phyloP scores from a whole-genome alignment of 1,140 invertebrate genomes.

The Cephus cinctus region DNA sequence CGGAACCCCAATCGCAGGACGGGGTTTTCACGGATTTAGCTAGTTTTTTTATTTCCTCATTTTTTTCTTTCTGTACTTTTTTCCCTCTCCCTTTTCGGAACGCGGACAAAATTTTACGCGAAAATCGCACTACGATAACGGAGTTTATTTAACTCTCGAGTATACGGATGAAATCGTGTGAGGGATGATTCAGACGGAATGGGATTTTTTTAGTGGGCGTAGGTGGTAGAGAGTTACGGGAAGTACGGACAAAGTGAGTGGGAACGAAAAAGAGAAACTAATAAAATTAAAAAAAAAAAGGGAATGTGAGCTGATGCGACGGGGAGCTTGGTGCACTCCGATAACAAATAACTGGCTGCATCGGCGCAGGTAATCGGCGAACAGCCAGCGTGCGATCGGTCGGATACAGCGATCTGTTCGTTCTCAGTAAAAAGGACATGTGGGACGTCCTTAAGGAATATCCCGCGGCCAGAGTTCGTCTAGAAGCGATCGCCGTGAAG shows the following conservation, averaged over 20 bases:
- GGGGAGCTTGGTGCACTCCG: conserved; percentile 35
- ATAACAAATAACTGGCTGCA: conserved; percentile 57
- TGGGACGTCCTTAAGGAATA: conserved; percentile 99
- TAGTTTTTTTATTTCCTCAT: too few species aligned
- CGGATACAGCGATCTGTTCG: conserved; percentile 98
- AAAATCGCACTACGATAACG: too few species aligned
- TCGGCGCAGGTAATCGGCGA: conserved; percentile 83
- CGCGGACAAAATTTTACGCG: too few species aligned
- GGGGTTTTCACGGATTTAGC: too few species aligned
- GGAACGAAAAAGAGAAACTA: conserved; percentile 1
- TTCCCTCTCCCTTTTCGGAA: too few species aligned
- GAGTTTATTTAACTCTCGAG: too few species aligned
- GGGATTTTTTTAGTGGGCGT: too few species aligned
- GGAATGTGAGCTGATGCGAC: neutral
- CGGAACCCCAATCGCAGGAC: too few species aligned
- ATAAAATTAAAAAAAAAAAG: neutral
- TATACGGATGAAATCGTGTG: neutral
- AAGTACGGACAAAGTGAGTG: neutral
- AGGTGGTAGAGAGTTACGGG: too few species aligned
- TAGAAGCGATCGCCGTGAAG: conserved; percentile 97
- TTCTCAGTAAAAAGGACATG: conserved; percentile 98
- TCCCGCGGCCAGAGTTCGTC: conserved; percentile 89
- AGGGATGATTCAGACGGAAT: too few species aligned
- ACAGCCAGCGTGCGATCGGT: conserved; percentile 96
- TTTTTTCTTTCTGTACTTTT: too few species aligned